These are phyloP conservation scores for rabbit (Oryctolagus cuniculus) DNA, from an alignment of 2,113 vertebrate species.

Conservation along the genomic window mOryCun1.1 NC_091443.1:64614501-64615000, in stretches of 20 bases:
- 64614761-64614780: neutral
- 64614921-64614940: neutral
- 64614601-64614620: conserved; percentile 39
- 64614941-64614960: conserved; percentile 87
- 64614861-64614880: neutral
- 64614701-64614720: neutral
- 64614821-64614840: neutral
- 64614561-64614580: neutral
- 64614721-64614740: neutral
- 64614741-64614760: neutral
- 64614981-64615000: conserved; percentile 93
- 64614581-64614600: conserved; percentile 23
- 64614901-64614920: neutral
- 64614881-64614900: neutral
- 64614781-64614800: neutral
- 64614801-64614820: neutral
- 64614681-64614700: conserved; percentile 16
- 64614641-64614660: neutral
- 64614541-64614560: neutral
- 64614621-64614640: neutral
- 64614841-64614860: neutral
- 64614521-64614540: conserved; percentile 79
- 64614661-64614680: neutral
- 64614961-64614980: conserved; percentile 92
- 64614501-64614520: conserved; percentile 84